Percentiles rank a stretch among this genome's conserved stretches.
Conservation (phyloP, 2,888 invertebrate species). For the Cerastis leucographa region DNA sequence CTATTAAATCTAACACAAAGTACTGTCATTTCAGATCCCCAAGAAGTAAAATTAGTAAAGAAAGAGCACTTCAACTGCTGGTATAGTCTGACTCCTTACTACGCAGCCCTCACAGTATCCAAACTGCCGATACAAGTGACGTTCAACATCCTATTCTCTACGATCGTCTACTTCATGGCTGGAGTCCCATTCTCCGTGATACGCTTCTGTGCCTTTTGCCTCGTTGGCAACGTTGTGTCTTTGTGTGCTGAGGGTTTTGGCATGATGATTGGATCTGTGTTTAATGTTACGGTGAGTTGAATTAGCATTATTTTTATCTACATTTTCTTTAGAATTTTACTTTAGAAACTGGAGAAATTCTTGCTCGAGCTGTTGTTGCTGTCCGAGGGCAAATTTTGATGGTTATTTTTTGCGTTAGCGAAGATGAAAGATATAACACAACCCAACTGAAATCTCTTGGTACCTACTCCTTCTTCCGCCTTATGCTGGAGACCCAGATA, state of each 20-base stretch:
- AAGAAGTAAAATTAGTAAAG: constrained; percentile 92
- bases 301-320: background rate
- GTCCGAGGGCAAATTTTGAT: background rate
- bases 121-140: constrained; percentile 91
- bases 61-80: constrained; percentile 93
- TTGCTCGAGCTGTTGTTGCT: background rate
- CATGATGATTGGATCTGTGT: constrained; percentile 93
- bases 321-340: background rate
- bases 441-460: background rate
- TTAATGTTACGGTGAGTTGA: constrained; percentile 91
- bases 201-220: constrained; percentile 92
- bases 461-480: background rate
- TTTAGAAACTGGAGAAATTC: background rate
- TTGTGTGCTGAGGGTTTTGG: constrained; percentile 95
- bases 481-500: background rate
- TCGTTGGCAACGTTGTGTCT: constrained; percentile 93
- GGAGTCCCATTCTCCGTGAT: constrained; percentile 92
- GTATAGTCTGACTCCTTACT: constrained; percentile 92
- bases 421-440: background rate
- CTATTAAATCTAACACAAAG: background rate
- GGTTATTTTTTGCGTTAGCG: background rate
- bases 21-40: constrained; percentile 89
- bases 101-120: constrained; percentile 91
- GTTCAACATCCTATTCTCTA: constrained; percentile 91
- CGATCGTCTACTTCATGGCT: constrained; percentile 92